phyloP scores from a whole-genome alignment of 1,140 invertebrate species.

The Drosophila kikkawai region DNA sequence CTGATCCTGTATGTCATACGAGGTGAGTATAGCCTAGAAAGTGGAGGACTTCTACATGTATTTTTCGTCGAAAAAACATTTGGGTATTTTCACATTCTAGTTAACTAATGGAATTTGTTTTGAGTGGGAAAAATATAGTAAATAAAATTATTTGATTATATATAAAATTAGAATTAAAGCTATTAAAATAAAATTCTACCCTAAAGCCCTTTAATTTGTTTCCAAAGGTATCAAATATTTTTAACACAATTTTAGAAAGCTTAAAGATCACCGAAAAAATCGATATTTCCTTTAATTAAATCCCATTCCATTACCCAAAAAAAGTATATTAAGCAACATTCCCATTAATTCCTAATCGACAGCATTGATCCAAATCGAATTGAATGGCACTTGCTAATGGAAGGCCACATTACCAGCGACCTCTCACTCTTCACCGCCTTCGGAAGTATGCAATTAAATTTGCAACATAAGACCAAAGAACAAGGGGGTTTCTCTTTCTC shows the following conservation, averaged over 20 bases:
- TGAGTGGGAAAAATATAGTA: not conserved
- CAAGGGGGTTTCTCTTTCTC: not conserved
- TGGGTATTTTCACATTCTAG: not conserved
- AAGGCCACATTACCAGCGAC: slow-evolving; percentile 10
- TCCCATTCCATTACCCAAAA: no score
- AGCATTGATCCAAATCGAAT: slow-evolving; percentile 13
- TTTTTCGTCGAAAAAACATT: not conserved
- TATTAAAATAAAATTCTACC: no score
- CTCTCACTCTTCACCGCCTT: not conserved
- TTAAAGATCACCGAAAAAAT: not conserved
- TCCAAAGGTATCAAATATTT: no score
- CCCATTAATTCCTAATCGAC: slow-evolving; percentile 20
- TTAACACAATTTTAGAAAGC: not conserved
- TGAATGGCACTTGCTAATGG: slow-evolving; percentile 20
- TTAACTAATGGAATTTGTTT: not conserved
- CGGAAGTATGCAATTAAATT: slow-evolving; percentile 44
- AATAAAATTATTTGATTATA: not conserved
- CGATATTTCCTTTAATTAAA: not conserved
- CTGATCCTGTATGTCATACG: slow-evolving; percentile 83
- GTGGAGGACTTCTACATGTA: not conserved
- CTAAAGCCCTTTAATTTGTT: no score
- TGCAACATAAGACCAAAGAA: slow-evolving; percentile 42
- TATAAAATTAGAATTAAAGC: no score
- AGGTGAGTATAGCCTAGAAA: slow-evolving; percentile 67
- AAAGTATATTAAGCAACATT: not conserved